Evolutionary conservation across 2,797 vertebrate species (phyloP).

Genomic region (Parotocinclus haroldoi): DNA sequence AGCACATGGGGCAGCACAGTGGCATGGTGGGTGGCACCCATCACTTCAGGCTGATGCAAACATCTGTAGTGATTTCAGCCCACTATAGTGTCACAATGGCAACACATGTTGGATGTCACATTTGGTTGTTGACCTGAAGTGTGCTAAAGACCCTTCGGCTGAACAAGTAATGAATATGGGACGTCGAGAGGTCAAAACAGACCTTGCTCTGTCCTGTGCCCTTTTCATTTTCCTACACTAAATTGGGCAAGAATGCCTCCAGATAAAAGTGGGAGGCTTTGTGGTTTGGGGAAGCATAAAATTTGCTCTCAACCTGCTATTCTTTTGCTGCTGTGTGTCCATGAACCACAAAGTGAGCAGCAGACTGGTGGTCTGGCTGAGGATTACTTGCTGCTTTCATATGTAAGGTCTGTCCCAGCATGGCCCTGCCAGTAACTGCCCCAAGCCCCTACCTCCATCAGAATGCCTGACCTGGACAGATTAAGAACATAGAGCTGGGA

Average conservation of each 20-base stretch:
- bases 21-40: no score
- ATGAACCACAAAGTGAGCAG: constrained; percentile 32
- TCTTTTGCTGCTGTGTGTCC: constrained; percentile 35
- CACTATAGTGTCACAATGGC: constrained; percentile 1
- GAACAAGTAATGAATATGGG: constrained; percentile 13
- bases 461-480: no score
- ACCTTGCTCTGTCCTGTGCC: constrained; percentile 38
- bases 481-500: no score
- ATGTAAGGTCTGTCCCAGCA: constrained; percentile 29
- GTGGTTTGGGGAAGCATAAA: constrained; percentile 49
- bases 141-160: constrained; percentile 1
- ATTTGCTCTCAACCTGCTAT: constrained; percentile 40
- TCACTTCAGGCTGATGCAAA: no score
- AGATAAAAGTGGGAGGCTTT: constrained; percentile 51
- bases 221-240: background rate
- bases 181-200: constrained; percentile 52
- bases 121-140: constrained; percentile 17
- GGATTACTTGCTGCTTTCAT: constrained; percentile 35
- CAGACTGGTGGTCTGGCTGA: constrained; percentile 48
- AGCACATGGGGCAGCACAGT: no score
- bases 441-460: no score
- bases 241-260: background rate
- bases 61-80: no score
- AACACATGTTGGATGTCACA: constrained; percentile 5
- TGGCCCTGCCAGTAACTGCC: background rate